phyloP scores from a whole-genome alignment of 2,888 invertebrate species.

The Pyralis farinalis region DNA sequence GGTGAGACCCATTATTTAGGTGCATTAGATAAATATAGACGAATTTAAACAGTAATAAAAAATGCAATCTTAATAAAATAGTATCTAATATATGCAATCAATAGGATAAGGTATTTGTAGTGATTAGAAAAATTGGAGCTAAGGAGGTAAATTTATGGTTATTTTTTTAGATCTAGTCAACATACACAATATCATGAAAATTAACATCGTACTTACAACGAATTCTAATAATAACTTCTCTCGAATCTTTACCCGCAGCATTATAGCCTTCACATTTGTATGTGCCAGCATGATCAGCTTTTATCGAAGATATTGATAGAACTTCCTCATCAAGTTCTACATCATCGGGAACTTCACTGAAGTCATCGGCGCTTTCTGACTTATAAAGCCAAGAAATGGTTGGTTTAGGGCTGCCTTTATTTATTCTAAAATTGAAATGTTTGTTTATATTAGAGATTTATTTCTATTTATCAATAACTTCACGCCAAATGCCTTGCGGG shows the following conservation, averaged over 20 bases:
- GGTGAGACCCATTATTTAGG: no score
- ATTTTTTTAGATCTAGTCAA: no score
- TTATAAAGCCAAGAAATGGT: constrained; percentile 48
- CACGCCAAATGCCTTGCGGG: no score
- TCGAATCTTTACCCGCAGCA: constrained; percentile 35
- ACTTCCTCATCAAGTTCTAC: constrained; percentile 27
- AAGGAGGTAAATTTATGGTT: no score
- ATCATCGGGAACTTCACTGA: constrained; percentile 34
- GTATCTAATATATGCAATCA: no score
- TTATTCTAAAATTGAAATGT: constrained; percentile 33
- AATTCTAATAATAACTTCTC: constrained; percentile 40
- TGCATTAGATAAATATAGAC: no score
- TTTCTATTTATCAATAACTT: no score
- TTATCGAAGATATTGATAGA: constrained; percentile 37
- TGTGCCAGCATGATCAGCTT: constrained; percentile 37
- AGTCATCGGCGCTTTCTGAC: constrained; percentile 27
- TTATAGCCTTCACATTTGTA: constrained; percentile 55
- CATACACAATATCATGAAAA: no score
- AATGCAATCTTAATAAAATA: no score
- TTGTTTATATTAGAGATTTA: background rate
- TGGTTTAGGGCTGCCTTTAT: constrained; percentile 53
- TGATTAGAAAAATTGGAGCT: no score
- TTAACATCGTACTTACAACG: constrained; percentile 43
- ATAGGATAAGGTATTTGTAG: no score
- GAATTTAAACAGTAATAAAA: no score